These are phyloP conservation scores for Catharus minimus DNA, from an alignment of 2,113 vertebrate genomes.

Conservation along the genomic window DNA sequence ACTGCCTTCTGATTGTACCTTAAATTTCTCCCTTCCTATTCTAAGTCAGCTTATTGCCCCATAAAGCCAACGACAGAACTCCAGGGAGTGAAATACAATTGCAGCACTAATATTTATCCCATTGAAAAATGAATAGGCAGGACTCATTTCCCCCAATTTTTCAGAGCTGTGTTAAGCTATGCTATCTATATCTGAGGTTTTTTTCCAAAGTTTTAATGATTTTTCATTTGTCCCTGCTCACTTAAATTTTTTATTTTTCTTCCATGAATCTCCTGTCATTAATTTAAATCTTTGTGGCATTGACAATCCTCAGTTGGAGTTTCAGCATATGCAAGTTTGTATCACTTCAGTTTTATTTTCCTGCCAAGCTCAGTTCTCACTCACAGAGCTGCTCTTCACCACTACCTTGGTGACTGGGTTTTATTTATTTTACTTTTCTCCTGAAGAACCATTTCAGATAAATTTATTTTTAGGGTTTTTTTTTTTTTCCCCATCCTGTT, in stretches of 20 bases:
- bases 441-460: not conserved
- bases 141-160: not conserved
- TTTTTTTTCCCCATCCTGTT: not conserved
- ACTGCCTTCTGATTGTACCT: not conserved
- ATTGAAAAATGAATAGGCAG: not conserved
- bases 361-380: not conserved
- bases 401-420: not conserved
- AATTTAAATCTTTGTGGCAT: slow-evolving; percentile 19
- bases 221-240: not conserved
- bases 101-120: not conserved
- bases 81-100: not conserved
- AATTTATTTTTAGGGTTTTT: not conserved
- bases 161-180: not conserved
- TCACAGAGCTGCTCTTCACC: not conserved
- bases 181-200: not conserved
- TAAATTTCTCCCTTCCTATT: not conserved
- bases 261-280: slow-evolving; percentile 3
- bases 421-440: not conserved
- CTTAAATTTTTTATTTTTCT: slow-evolving; percentile 21
- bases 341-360: not conserved
- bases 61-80: not conserved
- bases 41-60: not conserved
- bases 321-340: not conserved
- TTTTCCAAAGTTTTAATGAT: not conserved
- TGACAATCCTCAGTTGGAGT: not conserved